These are phyloP conservation scores for Anguilla megastoma DNA, from an alignment of 2,797 vertebrate species.

Conservation along the genomic window DNA sequence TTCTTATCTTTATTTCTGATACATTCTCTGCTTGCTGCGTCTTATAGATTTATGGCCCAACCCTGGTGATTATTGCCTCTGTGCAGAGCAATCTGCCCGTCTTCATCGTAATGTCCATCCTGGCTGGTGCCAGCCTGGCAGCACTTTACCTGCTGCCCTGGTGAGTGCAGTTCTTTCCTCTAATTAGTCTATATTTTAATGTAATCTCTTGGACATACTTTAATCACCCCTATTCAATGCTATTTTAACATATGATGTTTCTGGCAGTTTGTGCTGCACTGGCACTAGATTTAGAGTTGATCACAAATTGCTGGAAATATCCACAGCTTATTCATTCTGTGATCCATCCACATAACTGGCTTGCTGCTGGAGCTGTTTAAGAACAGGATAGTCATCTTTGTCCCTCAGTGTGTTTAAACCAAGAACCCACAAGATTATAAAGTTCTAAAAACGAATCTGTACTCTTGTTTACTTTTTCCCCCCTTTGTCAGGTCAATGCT, in stretches of 20 bases:
- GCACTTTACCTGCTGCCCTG: conserved; percentile 62
- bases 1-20: not conserved
- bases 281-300: not conserved
- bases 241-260: too few species aligned
- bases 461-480: not conserved
- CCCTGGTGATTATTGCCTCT: conserved; percentile 49
- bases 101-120: conserved; percentile 43
- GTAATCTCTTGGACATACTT: too few species aligned
- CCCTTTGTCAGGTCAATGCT: conserved; percentile 65
- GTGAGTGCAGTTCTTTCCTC: conserved; percentile 47
- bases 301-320: not conserved
- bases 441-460: not conserved
- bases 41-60: conserved; percentile 59
- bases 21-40: conserved; percentile 5
- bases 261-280: not conserved
- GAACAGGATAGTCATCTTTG: not conserved
- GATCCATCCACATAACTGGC: not conserved
- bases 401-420: not conserved
- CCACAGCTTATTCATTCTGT: not conserved
- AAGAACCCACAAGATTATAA: not conserved
- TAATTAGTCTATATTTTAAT: too few species aligned
- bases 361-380: not conserved
- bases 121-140: conserved; percentile 60
- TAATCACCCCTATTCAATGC: too few species aligned
- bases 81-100: conserved; percentile 51